A percentile compares a stretch with the other conserved stretches of the same genome.
Conservation (phyloP, 2,113 vertebrate species). For the Neolamprologus variostigma region DNA sequence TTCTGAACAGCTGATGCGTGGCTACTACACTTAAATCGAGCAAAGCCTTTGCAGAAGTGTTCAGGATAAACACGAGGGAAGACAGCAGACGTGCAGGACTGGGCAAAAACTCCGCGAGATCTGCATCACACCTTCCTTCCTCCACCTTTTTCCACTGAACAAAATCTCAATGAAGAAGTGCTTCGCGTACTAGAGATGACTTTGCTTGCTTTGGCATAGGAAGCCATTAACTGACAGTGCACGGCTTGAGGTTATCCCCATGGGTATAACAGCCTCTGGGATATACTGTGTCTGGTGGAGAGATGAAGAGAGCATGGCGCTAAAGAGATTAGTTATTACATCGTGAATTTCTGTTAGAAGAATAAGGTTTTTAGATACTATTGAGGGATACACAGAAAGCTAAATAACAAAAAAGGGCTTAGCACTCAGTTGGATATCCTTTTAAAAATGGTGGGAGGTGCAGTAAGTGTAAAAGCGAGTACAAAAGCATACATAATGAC, state of each 20-base stretch:
- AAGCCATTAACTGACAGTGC: conserved; percentile 43
- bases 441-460: conserved; percentile 19
- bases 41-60: background rate
- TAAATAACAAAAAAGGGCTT: conserved; percentile 13
- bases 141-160: background rate
- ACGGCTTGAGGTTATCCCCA: conserved; percentile 41
- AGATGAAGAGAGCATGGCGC: conserved; percentile 42
- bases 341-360: conserved; percentile 26
- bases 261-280: conserved; percentile 43
- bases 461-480: background rate
- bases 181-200: conserved; percentile 14
- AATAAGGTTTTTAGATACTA: conserved; percentile 25
- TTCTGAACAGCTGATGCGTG: background rate
- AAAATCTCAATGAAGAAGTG: conserved; percentile 18
- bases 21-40: background rate
- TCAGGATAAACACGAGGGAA: background rate
- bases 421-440: background rate
- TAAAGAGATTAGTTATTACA: conserved; percentile 49
- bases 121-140: conserved; percentile 9
- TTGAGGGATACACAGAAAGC: background rate
- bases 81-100: background rate
- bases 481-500: conserved; percentile 10
- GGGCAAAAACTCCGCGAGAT: background rate
- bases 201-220: conserved; percentile 24
- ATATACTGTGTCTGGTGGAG: conserved; percentile 19